Evolutionary conservation across 1,140 invertebrate genomes (phyloP).

Genomic region (Scaptomyza graminum): DNA sequence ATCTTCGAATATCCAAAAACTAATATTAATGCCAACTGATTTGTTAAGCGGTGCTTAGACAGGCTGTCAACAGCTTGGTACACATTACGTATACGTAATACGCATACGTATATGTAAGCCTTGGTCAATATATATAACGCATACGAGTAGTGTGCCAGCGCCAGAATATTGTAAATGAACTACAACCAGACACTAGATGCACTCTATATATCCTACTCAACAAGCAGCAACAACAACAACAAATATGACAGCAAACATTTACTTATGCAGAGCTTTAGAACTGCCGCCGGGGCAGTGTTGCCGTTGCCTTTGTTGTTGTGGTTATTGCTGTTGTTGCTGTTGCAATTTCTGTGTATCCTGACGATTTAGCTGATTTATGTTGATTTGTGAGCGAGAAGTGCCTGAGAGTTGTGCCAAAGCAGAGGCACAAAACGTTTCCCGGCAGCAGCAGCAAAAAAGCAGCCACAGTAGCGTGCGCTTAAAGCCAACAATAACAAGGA

Average conservation of each 20-base stretch:
- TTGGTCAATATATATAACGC: slow-evolving; percentile 43
- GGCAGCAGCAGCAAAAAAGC: slow-evolving; percentile 21
- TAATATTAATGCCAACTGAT: slow-evolving; percentile 5
- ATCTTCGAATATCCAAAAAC: neutral
- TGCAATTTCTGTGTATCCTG: slow-evolving; percentile 49
- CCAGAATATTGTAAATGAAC: slow-evolving; percentile 37
- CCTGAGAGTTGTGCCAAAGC: slow-evolving; percentile 43
- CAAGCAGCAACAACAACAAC: slow-evolving; percentile 9
- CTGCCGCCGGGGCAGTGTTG: slow-evolving; percentile 3
- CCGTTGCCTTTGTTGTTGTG: neutral
- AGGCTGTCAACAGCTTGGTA: slow-evolving; percentile 19
- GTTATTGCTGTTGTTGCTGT: neutral
- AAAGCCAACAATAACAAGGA: slow-evolving; percentile 71
- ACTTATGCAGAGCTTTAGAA: slow-evolving; percentile 67
- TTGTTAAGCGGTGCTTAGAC: slow-evolving; percentile 12
- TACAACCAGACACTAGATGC: slow-evolving; percentile 20
- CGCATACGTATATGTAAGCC: neutral
- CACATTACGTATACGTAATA: slow-evolving; percentile 8
- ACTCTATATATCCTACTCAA: neutral
- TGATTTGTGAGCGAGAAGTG: slow-evolving; percentile 74
- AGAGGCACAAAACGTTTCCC: slow-evolving; percentile 66
- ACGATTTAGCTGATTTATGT: slow-evolving; percentile 81
- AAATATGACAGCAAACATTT: slow-evolving; percentile 52
- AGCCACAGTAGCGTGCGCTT: slow-evolving; percentile 66
- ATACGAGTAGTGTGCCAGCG: slow-evolving; percentile 52